Evolutionary conservation across 2,797 vertebrate genomes (phyloP), one percentile per base, ranked within the genome.

Genomic region (Garrulus glandarius): DNA sequence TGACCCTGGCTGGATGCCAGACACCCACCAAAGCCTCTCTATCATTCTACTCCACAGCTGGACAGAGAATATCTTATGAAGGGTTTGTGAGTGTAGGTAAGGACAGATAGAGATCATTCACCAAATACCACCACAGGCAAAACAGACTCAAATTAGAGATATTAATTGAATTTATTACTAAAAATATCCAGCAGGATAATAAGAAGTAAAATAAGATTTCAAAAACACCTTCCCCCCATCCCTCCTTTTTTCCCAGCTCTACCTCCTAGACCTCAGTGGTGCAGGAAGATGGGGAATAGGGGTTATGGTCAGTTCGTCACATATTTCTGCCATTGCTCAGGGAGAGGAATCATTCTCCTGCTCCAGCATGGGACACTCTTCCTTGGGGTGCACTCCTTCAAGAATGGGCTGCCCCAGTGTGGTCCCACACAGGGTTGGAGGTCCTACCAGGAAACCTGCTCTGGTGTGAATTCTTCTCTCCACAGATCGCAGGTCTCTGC

Each of bases 71-170:
- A 18, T 30, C 17, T 55, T 61, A 39, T 15, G 41, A 34, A 69
- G 17, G 3, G 3, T 34, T 47, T 0, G 0, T 53, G 30, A 26
- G 16, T 2, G 39, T 34, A 76, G 15, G 16, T 20, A 53, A 53
- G 14, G 47, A 53, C 47, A 53, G 34, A 53, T 46, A 44, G 29
- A n/a, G 8, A 60, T 30, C 47, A 46, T 53, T 46, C 29, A 30
- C 24, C 47, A 69, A 60, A 68, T 30, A 59, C 15, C 0, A 1
- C 15, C 29, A 24, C 9, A 46, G 16, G 11, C 3, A 46, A 44
- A 52, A 24, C 39, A 60, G 19, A 53, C 16, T 60, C 7, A 8
- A 76, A 68, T 16, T 60, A 68, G 29, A 60, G 20, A 21, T 53
- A 69, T 34, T 46, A 77, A 60, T 30, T 39, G 24, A 39, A 39